These are phyloP conservation scores for Semnornis frantzii DNA, from an alignment of 2,113 vertebrate genomes.

Conservation along the genomic window DNA sequence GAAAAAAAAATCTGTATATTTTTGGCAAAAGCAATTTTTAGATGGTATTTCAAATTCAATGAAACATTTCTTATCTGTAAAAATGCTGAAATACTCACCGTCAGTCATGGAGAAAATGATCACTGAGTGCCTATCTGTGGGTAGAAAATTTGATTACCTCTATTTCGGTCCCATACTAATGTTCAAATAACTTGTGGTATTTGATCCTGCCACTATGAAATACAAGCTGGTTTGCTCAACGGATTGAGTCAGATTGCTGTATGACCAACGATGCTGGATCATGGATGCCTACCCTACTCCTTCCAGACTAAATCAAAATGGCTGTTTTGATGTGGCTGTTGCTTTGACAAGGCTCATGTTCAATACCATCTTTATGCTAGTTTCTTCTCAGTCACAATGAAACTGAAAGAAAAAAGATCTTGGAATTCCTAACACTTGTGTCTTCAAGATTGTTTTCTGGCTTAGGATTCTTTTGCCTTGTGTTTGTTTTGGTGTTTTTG, in stretches of 20 bases:
- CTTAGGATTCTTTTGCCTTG: background rate
- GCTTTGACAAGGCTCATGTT: background rate
- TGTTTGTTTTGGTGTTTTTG: background rate
- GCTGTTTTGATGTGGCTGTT: background rate
- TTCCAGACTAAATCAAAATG: background rate
- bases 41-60: background rate
- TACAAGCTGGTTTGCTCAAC: background rate
- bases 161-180: background rate
- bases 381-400: background rate
- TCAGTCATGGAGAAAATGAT: background rate
- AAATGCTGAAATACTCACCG: background rate
- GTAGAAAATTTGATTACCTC: background rate
- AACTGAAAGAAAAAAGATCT: background rate
- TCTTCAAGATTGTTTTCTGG: background rate
- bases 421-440: background rate
- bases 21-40: background rate
- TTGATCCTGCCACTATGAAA: background rate
- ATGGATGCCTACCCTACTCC: background rate
- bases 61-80: background rate
- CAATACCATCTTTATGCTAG: background rate
- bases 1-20: background rate
- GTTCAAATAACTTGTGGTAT: accelerated
- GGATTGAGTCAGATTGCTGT: background rate
- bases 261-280: background rate
- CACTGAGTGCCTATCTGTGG: background rate